A percentile compares a stretch with the other conserved stretches of the same genome.
phyloP scores from a whole-genome alignment of 2,888 invertebrate species.

The Teinopalpus imperialis region DNA sequence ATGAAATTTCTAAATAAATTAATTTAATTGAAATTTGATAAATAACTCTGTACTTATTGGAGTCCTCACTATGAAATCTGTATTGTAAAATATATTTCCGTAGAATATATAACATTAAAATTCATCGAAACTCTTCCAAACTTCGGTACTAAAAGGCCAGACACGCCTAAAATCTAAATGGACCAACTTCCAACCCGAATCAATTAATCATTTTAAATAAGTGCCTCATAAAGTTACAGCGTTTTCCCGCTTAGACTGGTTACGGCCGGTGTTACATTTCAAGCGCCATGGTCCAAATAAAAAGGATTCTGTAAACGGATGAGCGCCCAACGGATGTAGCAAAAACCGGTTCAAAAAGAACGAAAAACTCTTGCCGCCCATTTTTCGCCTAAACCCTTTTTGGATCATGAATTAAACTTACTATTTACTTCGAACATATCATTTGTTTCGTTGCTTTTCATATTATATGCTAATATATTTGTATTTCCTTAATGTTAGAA shows the following conservation, averaged over 20 bases:
- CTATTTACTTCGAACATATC: neutral
- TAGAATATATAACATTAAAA: slow-evolving; percentile 21
- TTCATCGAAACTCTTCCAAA: slow-evolving; percentile 8
- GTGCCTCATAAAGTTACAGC: slow-evolving; percentile 28
- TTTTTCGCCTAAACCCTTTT: slow-evolving; percentile 28
- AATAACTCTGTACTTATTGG: no score
- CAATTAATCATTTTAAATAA: slow-evolving; percentile 31
- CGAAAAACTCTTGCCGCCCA: slow-evolving; percentile 26
- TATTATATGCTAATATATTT: neutral
- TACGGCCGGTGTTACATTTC: slow-evolving; percentile 13
- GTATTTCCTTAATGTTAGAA: neutral
- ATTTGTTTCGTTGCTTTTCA: no score
- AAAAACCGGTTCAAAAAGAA: slow-evolving; percentile 27
- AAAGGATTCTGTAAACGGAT: slow-evolving; percentile 27
- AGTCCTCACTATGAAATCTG: neutral
- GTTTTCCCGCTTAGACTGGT: slow-evolving; percentile 16
- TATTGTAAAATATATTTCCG: slow-evolving; percentile 11
- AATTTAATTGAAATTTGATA: no score
- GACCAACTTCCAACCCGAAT: slow-evolving; percentile 25
- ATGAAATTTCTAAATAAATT: no score
- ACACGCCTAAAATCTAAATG: slow-evolving; percentile 20
- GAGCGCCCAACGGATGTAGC: slow-evolving; percentile 10
- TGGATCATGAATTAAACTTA: slow-evolving; percentile 16
- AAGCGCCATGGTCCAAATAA: slow-evolving; percentile 28
- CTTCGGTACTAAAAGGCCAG: slow-evolving; percentile 13